These are phyloP conservation scores for Marcusenius ussheri DNA, from an alignment of 2,113 vertebrate genomes.

Conservation along the genomic window DNA sequence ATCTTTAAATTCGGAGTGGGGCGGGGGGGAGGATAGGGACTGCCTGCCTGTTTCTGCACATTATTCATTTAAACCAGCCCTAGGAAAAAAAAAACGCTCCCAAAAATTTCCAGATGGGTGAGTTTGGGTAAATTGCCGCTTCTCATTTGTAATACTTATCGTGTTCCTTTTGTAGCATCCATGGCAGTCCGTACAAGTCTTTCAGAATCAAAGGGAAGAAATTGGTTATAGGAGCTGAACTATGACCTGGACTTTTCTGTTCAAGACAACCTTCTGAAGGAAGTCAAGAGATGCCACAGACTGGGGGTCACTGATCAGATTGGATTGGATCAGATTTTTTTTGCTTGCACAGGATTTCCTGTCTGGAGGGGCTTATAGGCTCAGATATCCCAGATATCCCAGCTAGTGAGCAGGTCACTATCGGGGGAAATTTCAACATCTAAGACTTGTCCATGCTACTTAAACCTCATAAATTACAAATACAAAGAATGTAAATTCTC, in stretches of 20 bases:
- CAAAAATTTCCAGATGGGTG: slow-evolving; percentile 3
- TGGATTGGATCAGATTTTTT: neutral
- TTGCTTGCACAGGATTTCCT: neutral
- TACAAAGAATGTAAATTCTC: neutral
- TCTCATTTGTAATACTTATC: neutral
- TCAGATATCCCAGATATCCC: neutral
- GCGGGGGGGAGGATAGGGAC: neutral
- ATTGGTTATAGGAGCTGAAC: neutral
- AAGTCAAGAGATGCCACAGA: neutral
- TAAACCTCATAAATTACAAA: neutral
- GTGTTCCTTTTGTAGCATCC: neutral
- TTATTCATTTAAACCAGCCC: neutral
- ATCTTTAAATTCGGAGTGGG: neutral
- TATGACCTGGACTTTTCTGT: neutral
- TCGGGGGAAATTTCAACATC: neutral
- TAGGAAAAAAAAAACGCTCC: neutral
- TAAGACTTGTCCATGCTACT: neutral
- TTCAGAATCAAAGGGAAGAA: neutral
- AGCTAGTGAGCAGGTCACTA: neutral
- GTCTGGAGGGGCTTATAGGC: neutral
- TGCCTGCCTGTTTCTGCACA: neutral
- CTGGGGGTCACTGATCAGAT: neutral
- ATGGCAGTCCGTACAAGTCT: neutral
- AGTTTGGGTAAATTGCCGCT: neutral
- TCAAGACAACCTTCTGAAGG: neutral